Percentiles rank a stretch among this genome's conserved stretches.
Evolutionary conservation across 1,140 invertebrate species (phyloP).

Genomic region (Vanessa atalanta): DNA sequence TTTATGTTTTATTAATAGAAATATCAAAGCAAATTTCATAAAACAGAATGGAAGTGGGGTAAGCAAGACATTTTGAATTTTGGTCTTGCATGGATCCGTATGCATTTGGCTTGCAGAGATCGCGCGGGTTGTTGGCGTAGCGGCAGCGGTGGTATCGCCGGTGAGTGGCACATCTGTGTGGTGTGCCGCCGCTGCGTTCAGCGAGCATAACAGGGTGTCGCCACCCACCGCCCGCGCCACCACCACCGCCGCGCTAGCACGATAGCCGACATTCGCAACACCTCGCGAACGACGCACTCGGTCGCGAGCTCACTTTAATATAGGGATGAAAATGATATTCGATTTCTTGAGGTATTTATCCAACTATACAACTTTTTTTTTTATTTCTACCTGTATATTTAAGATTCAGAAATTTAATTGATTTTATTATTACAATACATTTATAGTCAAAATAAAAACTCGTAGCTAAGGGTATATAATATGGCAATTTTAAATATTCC

Average conservation of each 20-base stretch:
- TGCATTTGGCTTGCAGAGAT: constrained; percentile 60
- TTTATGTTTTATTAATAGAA: constrained; percentile 30
- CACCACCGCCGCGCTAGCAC: constrained; percentile 46
- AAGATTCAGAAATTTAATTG: too few species aligned
- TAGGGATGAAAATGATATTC: constrained; percentile 50
- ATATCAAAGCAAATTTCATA: constrained; percentile 37
- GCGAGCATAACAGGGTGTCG: constrained; percentile 30
- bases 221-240: constrained; percentile 43
- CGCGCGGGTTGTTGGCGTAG: constrained; percentile 8
- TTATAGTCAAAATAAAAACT: too few species aligned
- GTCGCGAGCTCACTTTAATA: constrained; percentile 59
- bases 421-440: too few species aligned
- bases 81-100: constrained; percentile 66
- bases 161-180: constrained; percentile 59
- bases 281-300: constrained; percentile 71
- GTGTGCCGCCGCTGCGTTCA: constrained; percentile 54
- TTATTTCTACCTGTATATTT: too few species aligned
- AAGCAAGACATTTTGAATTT: constrained; percentile 70
- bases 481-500: too few species aligned
- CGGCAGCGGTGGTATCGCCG: constrained; percentile 21
- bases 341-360: too few species aligned
- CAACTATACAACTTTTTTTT: too few species aligned
- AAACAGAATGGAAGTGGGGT: constrained; percentile 63
- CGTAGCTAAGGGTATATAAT: too few species aligned
- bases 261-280: constrained; percentile 75